Evolutionary conservation across 2,113 vertebrate species (phyloP), one percentile per base, ranked within the genome.

Genomic region (Thalassoma bifasciatum): DNA sequence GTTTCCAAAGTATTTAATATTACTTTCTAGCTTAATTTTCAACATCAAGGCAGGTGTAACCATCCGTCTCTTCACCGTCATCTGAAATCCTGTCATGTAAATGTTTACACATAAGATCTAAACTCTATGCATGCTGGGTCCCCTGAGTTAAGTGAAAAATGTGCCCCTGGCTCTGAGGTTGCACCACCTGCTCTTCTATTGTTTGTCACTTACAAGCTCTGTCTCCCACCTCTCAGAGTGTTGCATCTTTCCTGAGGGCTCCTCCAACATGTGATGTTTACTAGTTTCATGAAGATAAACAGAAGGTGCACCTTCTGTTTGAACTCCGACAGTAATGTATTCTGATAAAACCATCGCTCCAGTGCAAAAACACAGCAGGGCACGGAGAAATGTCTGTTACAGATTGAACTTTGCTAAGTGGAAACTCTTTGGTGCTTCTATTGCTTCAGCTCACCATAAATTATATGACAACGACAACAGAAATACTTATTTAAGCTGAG

Each of bases 241-340:
- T 16, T 23, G 60, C 30, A 68, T 54, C 69, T 81, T 78, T 73
- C 67, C 53, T 66, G 5, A 8, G 34, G 54, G 61, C 54, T 63
- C 52, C 59, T 52, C 65, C 52, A 63, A 77, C 64, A 50, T 60
- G 63, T 46, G 36, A 61, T 36, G 52, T 79, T 81, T 61, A 60
- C 42, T 46, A 17, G 64, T 54, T 76, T 51, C 23, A 14, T 36
- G 12, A 42, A 66, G 56, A 79, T 51, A 77, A 56, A 71, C 61
- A 70, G 8, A 52, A 30, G 22, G 19, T 38, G 34, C 1, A 6
- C 59, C 62, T 67, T 67, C 38, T 63, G 54, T 64, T 68, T 75
- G 57, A 52, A 64, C 42, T 21, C 65, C 11, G 54, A 10, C 13
- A 44, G 34, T 1, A 26, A 38, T 14, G 30, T 22, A 60, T 81